phyloP scores from a whole-genome alignment of 2,888 invertebrate species.

The Temnothorax rugatulus region DNA sequence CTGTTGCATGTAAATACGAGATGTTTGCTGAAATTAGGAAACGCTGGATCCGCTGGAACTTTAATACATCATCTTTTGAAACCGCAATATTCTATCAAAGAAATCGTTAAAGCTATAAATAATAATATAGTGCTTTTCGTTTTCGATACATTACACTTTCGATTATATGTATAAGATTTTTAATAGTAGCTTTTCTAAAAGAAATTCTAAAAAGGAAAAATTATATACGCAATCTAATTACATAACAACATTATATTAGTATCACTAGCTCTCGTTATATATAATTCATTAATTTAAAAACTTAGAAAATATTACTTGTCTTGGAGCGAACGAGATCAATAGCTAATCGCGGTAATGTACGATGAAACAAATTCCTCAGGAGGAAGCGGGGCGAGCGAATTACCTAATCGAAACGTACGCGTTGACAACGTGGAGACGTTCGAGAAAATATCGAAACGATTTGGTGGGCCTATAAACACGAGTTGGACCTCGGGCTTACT shows the following conservation, averaged over 20 bases:
- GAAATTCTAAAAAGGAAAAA: background rate
- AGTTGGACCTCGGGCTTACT: conserved; percentile 54
- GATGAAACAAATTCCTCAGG: background rate
- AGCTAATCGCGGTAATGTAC: background rate
- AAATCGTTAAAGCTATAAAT: background rate
- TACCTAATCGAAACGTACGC: conserved; percentile 26
- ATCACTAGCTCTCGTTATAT: background rate
- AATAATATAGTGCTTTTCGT: background rate
- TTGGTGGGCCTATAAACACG: conserved; percentile 50
- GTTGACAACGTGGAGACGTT: conserved; percentile 29
- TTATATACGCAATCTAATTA: no score
- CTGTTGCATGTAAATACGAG: background rate
- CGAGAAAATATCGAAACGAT: conserved; percentile 37
- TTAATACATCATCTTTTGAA: background rate
- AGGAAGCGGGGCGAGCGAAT: background rate
- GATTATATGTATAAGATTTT: background rate
- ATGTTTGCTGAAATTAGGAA: background rate
- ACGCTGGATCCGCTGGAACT: background rate
- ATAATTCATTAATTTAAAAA: background rate
- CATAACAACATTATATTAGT: background rate
- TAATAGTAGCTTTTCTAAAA: background rate
- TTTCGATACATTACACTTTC: background rate
- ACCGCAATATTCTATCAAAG: background rate
- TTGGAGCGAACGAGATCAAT: background rate
- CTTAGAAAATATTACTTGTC: background rate